Evolutionary conservation across 2,797 vertebrate genomes (phyloP).

Genomic region (Pterois miles): DNA sequence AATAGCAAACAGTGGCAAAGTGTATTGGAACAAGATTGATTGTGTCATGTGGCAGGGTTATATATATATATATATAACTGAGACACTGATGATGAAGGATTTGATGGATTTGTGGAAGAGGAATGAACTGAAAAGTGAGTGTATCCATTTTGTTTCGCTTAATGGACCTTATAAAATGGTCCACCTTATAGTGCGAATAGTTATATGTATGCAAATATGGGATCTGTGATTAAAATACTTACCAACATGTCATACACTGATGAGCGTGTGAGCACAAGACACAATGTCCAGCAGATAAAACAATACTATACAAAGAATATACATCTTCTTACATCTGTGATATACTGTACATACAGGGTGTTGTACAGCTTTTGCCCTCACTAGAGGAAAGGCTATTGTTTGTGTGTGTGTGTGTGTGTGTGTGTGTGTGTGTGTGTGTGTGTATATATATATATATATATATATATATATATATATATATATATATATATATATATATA

Average conservation of each 20-base stretch:
- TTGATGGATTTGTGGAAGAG: too few species aligned
- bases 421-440: conserved; percentile 1
- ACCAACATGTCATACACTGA: conserved; percentile 15
- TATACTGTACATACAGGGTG: not conserved
- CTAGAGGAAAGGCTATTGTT: not conserved
- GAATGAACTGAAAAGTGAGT: too few species aligned
- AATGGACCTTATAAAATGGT: too few species aligned
- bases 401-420: not conserved
- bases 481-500: too few species aligned
- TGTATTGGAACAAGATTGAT: too few species aligned
- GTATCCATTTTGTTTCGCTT: too few species aligned
- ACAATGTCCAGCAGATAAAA: conserved; percentile 1
- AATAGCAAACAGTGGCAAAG: not conserved
- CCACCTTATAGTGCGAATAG: too few species aligned
- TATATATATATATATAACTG: too few species aligned
- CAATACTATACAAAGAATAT: not conserved
- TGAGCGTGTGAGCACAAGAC: not conserved
- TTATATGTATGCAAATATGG: conserved; percentile 42
- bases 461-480: too few species aligned
- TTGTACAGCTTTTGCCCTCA: not conserved
- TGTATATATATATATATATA: too few species aligned
- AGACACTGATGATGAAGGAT: too few species aligned
- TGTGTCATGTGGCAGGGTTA: too few species aligned
- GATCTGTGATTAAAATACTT: conserved; percentile 43
- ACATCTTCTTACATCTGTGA: not conserved